Percentiles rank a stretch among this genome's conserved stretches.
phyloP scores from a whole-genome alignment of 2,113 vertebrate genomes.

The Todiramphus saurophagus region DNA sequence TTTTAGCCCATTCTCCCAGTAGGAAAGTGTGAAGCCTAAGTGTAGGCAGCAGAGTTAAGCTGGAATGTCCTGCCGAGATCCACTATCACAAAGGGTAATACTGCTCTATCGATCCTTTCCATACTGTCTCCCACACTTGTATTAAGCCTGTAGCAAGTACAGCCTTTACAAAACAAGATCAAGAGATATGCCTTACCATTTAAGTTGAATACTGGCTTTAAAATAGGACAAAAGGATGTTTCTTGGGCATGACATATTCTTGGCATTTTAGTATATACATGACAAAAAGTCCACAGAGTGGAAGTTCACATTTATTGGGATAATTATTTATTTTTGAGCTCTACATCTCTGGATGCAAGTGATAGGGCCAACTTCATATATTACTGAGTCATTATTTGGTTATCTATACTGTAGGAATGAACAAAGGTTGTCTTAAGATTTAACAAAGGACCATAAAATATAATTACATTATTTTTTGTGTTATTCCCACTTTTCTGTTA shows the following conservation, averaged over 20 bases:
- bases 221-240: constrained; percentile 67
- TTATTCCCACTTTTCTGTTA: background rate
- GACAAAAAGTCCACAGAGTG: constrained; percentile 57
- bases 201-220: constrained; percentile 64
- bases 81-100: constrained; percentile 71
- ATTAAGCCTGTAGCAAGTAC: constrained; percentile 73
- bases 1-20: constrained; percentile 41
- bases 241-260: constrained; percentile 54
- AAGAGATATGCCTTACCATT: constrained; percentile 73
- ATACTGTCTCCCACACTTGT: constrained; percentile 63
- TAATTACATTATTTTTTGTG: background rate
- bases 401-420: background rate
- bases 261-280: constrained; percentile 65
- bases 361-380: background rate
- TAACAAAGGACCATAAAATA: background rate
- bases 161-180: constrained; percentile 78
- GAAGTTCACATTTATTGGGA: background rate
- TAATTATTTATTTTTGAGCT: constrained; percentile 4
- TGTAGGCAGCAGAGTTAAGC: constrained; percentile 63
- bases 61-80: constrained; percentile 70
- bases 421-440: background rate
- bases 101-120: constrained; percentile 75
- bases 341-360: background rate
- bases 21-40: constrained; percentile 54
- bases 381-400: background rate